Percentiles rank a stretch among this genome's conserved stretches.
Evolutionary conservation across 1,140 invertebrate species (phyloP).

Genomic region (Drosophila lacertosa): DNA sequence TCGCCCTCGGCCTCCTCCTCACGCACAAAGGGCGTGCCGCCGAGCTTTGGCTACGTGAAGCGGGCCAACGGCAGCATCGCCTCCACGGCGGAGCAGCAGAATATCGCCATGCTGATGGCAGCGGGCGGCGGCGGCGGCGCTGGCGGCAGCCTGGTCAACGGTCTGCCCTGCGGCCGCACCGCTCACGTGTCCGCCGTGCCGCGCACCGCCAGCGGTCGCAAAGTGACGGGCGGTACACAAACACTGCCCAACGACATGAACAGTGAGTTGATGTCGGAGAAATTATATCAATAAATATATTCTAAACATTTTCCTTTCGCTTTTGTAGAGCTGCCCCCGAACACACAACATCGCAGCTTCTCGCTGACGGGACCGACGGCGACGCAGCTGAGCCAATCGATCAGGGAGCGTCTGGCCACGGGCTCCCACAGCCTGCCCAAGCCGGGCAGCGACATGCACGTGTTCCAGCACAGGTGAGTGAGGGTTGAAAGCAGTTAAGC

Average conservation of each 20-base stretch:
- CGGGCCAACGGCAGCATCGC: conserved; percentile 87
- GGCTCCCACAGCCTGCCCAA: conserved; percentile 92
- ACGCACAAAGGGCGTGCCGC: conserved; percentile 89
- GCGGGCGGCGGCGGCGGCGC: conserved; percentile 83
- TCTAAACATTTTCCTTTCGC: neutral
- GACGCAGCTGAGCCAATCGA: conserved; percentile 92
- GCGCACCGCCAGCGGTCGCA: conserved; percentile 91
- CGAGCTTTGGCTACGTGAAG: conserved; percentile 93
- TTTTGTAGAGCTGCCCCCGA: conserved; percentile 71
- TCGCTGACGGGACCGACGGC: conserved; percentile 92
- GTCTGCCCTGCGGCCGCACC: conserved; percentile 86
- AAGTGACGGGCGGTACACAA: conserved; percentile 94
- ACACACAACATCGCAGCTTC: conserved; percentile 89
- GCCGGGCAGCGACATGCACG: conserved; percentile 87
- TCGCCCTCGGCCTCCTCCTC: conserved; percentile 84
- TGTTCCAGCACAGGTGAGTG: conserved; percentile 81
- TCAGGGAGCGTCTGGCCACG: conserved; percentile 90
- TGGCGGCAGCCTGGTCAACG: conserved; percentile 60
- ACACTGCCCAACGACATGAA: conserved; percentile 92
- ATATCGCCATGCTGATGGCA: conserved; percentile 75
- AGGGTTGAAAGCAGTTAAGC: neutral
- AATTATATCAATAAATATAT: no score
- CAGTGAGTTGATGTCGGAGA: conserved; percentile 87
- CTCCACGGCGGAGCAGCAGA: conserved; percentile 85
- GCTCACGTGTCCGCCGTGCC: conserved; percentile 93